A percentile compares a stretch with the other conserved stretches of the same genome.
These are phyloP conservation scores for Brachionus rubens DNA, from an alignment of 1,140 invertebrate species.

Conservation along the genomic window DNA sequence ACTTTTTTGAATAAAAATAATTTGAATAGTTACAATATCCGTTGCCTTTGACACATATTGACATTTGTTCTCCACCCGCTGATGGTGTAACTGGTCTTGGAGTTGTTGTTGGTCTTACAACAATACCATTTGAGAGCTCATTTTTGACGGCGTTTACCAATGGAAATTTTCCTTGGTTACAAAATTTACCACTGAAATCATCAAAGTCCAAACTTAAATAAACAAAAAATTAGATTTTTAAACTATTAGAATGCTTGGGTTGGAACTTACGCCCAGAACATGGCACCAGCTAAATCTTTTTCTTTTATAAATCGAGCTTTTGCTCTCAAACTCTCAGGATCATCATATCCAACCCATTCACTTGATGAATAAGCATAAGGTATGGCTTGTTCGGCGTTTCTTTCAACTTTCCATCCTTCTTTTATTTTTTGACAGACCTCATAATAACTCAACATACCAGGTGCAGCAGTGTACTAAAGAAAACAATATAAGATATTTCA, in stretches of 20 bases:
- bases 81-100: not conserved
- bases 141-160: conserved; percentile 83
- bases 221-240: not conserved
- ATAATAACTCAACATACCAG: conserved; percentile 84
- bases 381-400: conserved; percentile 34
- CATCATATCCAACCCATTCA: conserved; percentile 91
- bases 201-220: conserved; percentile 62
- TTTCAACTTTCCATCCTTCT: not conserved
- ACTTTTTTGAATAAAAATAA: not conserved
- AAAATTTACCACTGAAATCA: conserved; percentile 63
- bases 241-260: not conserved
- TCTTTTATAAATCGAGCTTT: conserved; percentile 48
- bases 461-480: conserved; percentile 72
- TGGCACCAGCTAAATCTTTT: conserved; percentile 25
- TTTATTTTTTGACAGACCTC: conserved; percentile 64
- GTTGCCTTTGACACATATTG: conserved; percentile 1
- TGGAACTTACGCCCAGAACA: conserved; percentile 43
- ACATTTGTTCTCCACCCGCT: not conserved
- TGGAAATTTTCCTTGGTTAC: conserved; percentile 77
- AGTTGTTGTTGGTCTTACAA: not conserved
- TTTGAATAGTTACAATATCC: conserved; percentile 13
- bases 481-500: not conserved
- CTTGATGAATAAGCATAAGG: conserved; percentile 79
- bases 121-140: conserved; percentile 55
- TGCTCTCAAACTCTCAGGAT: conserved; percentile 59